phyloP scores from a whole-genome alignment of 2,888 invertebrate species.

The Trachelus troglodyta region DNA sequence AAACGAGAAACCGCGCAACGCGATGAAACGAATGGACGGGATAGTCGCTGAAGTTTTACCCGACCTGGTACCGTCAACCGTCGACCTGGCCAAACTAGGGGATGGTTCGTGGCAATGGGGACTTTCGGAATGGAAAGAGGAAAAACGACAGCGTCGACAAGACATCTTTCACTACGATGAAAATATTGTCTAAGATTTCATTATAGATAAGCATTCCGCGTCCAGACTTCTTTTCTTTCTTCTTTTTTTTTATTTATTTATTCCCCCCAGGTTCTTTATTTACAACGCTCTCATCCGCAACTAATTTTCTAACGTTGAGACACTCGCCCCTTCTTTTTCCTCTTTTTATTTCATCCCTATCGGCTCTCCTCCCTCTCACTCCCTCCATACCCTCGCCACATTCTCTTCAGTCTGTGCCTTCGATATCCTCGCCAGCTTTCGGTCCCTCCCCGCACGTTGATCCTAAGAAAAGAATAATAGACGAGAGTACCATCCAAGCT shows the following conservation, averaged over 20 bases:
- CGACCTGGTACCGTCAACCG: too few relatives aligned
- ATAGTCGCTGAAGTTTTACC: conserved; percentile 1
- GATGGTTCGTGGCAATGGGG: background rate
- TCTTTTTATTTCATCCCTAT: conserved; percentile 14
- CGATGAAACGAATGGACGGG: conserved; percentile 20
- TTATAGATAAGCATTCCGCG: conserved; percentile 45
- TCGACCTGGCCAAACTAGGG: conserved; percentile 4
- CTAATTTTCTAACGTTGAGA: conserved; percentile 9
- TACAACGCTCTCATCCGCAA: conserved; percentile 5
- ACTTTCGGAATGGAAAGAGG: too few relatives aligned
- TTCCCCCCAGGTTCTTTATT: conserved; percentile 4
- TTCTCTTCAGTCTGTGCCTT: background rate
- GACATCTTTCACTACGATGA: conserved; percentile 36
- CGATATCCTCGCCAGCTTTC: conserved; percentile 2
- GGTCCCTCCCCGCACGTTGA: too few relatives aligned
- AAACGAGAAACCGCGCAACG: conserved; percentile 31
- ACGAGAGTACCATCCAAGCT: too few relatives aligned
- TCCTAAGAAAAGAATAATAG: too few relatives aligned
- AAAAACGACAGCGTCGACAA: conserved; percentile 8
- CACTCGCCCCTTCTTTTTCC: background rate
- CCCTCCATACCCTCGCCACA: conserved; percentile 1
- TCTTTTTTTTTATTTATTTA: conserved; percentile 8
- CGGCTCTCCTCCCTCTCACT: background rate
- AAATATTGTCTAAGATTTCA: conserved; percentile 54
- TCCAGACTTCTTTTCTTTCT: conserved; percentile 25